Evolutionary conservation across 2,113 vertebrate species (phyloP).

Genomic region (Laterallus jamaicensis): DNA sequence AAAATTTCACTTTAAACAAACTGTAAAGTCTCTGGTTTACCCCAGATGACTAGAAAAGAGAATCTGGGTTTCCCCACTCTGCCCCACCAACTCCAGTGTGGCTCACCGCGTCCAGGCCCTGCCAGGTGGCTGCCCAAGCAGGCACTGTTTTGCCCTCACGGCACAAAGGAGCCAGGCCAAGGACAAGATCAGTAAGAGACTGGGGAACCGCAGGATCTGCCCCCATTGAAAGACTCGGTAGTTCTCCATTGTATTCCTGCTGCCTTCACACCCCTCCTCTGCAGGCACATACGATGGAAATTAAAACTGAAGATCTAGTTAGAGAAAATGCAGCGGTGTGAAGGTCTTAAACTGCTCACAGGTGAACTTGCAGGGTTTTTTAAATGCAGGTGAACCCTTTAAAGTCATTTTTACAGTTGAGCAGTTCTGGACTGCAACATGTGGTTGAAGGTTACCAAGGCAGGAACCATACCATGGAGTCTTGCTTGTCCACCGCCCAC

Average conservation of each 20-base stretch:
- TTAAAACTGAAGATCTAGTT: background rate
- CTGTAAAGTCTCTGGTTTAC: slow-evolving; percentile 13
- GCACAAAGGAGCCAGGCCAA: background rate
- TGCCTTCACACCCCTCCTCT: background rate
- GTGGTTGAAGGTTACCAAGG: background rate
- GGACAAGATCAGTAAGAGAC: background rate
- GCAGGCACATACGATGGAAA: background rate
- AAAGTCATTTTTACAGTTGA: background rate
- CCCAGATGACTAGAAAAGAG: background rate
- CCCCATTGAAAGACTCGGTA: background rate
- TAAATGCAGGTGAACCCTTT: background rate
- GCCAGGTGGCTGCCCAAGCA: background rate
- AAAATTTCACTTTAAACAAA: slow-evolving; percentile 16
- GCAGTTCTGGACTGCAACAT: background rate
- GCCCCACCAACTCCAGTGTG: background rate
- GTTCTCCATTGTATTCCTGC: background rate
- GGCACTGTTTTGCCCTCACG: accelerated
- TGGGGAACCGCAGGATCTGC: background rate
- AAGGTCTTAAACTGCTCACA: background rate
- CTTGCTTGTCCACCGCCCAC: accelerated
- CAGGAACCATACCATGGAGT: background rate
- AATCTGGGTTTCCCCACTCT: background rate
- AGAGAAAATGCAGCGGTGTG: background rate
- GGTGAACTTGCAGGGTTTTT: background rate
- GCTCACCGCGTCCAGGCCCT: background rate